Percentiles rank a stretch among this genome's conserved stretches.
These are phyloP conservation scores for Tachysurus vachellii DNA, from an alignment of 2,113 vertebrate species.

Conservation along the genomic window DNA sequence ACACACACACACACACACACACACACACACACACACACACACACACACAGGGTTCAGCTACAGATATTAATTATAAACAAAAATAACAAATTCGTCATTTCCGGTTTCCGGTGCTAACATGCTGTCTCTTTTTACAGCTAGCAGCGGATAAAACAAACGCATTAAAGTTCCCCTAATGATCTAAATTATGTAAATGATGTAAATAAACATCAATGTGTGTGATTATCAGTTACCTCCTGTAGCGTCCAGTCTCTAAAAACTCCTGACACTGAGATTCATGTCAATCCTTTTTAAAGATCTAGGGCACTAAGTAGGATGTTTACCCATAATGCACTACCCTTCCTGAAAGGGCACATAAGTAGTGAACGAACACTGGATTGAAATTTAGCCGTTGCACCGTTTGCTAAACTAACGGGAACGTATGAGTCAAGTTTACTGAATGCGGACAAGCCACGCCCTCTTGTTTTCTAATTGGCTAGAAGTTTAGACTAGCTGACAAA, in stretches of 20 bases:
- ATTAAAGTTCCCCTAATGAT: background rate
- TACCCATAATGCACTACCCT: accelerated
- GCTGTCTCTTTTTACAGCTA: background rate
- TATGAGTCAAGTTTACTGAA: constrained; percentile 7
- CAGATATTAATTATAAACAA: no score
- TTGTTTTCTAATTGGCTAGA: background rate
- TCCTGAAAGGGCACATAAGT: background rate
- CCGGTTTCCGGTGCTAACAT: background rate
- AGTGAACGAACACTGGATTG: background rate
- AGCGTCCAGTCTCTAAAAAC: background rate
- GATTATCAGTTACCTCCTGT: background rate
- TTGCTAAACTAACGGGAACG: background rate
- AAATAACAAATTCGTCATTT: background rate
- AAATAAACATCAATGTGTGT: background rate
- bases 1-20: no score
- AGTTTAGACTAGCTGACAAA: background rate
- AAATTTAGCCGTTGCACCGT: background rate
- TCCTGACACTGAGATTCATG: background rate
- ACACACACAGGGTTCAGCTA: background rate
- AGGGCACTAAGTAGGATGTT: background rate
- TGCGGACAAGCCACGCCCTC: background rate
- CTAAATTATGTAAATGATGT: background rate
- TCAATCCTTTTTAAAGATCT: accelerated
- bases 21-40: background rate
- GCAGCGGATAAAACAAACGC: background rate